Percentiles rank a stretch among this genome's conserved stretches.
Conservation (phyloP, 1,140 invertebrate species). For the Zaprionus ghesquierei region DNA sequence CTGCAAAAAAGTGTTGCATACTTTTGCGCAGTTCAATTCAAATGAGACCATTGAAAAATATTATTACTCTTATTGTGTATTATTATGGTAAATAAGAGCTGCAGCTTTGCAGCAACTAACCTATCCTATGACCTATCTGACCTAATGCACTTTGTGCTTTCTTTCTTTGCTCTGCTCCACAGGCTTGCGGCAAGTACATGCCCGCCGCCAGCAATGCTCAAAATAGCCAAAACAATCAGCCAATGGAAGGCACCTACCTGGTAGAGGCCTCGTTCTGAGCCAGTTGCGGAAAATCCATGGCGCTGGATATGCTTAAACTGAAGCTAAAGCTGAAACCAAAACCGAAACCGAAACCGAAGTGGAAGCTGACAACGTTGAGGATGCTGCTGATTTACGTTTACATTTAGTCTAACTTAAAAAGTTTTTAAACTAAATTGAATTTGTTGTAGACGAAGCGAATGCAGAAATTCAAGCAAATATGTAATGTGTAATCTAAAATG, state of each 20-base stretch:
- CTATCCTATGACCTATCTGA: neutral
- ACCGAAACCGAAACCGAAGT: constrained; percentile 6
- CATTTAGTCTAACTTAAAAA: constrained; percentile 69
- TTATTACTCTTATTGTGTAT: neutral
- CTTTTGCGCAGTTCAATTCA: neutral
- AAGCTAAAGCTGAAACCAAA: constrained; percentile 4
- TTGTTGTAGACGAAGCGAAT: constrained; percentile 60
- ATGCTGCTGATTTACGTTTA: constrained; percentile 69
- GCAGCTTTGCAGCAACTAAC: neutral
- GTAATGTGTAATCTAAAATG: constrained; percentile 51
- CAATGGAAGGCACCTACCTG: constrained; percentile 91
- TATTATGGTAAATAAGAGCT: no score
- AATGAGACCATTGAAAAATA: neutral
- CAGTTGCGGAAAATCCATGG: constrained; percentile 11
- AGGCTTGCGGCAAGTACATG: constrained; percentile 92
- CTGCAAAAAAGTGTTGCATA: neutral
- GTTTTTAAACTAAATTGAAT: constrained; percentile 72
- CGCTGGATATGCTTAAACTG: constrained; percentile 6
- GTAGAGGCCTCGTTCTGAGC: constrained; percentile 90
- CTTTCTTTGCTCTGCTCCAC: constrained; percentile 34
- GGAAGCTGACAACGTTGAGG: constrained; percentile 19
- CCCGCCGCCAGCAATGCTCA: constrained; percentile 89
- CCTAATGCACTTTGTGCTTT: constrained; percentile 36
- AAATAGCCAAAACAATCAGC: constrained; percentile 89
- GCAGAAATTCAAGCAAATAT: constrained; percentile 25